phyloP scores from a whole-genome alignment of 2,797 vertebrate genomes.

The Pygocentrus nattereri region DNA sequence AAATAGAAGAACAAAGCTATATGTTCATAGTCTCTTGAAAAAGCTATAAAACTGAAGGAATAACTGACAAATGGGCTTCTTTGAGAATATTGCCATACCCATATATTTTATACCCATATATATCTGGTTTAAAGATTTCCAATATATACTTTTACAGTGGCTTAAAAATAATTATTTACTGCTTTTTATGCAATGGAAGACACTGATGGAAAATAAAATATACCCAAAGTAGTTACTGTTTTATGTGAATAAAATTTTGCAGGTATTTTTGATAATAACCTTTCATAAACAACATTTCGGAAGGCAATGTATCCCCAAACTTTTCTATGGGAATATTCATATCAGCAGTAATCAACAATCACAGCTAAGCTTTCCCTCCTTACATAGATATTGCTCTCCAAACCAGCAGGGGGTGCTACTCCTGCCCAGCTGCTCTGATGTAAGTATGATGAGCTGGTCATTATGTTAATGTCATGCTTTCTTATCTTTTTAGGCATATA shows the following conservation, averaged over 20 bases:
- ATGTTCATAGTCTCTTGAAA: no score
- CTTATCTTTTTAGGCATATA: slow-evolving; percentile 71
- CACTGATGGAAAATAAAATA: no score
- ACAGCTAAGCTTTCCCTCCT: slow-evolving; percentile 50
- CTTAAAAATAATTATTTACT: neutral
- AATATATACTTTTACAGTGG: no score
- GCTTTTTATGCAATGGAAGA: neutral
- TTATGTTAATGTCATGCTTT: slow-evolving; percentile 72
- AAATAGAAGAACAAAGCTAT: no score
- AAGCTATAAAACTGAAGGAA: neutral
- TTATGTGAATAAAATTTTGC: neutral
- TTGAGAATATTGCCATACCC: neutral
- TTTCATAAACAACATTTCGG: neutral
- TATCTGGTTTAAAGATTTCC: no score
- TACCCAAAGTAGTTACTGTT: neutral
- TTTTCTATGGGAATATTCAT: neutral
- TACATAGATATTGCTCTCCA: slow-evolving; percentile 87
- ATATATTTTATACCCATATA: neutral
- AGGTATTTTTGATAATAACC: neutral
- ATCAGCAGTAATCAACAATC: neutral
- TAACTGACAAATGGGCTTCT: no score
- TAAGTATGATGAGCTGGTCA: slow-evolving; percentile 80
- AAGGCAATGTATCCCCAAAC: no score
- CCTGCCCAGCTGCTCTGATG: slow-evolving; percentile 84
- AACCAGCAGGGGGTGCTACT: slow-evolving; percentile 85